A percentile compares a stretch with the other conserved stretches of the same genome.
Evolutionary conservation across 2,113 vertebrate genomes (phyloP).

Genomic region (Carollia perspicillata): DNA sequence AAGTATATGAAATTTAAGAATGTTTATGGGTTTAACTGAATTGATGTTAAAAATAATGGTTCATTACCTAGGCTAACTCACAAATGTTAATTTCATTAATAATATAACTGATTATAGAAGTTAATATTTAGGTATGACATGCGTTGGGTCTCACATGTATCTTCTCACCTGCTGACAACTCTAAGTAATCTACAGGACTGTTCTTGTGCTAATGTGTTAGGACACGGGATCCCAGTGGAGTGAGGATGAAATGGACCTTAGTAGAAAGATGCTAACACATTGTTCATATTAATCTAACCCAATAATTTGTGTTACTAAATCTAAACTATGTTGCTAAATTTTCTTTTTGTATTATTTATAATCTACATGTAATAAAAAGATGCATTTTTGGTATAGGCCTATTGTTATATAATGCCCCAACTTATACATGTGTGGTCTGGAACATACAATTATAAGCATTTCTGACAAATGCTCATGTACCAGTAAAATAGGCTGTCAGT

Average conservation of each 20-base stretch:
- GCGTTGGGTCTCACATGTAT: background rate
- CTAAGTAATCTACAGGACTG: background rate
- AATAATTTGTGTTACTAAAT: slow-evolving; percentile 5
- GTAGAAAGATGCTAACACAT: background rate
- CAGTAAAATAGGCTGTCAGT: background rate
- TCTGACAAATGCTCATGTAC: slow-evolving; percentile 33
- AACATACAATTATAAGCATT: background rate
- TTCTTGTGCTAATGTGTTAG: background rate
- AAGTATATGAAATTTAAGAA: background rate
- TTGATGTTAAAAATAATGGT: background rate
- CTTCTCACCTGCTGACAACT: background rate
- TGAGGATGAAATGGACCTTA: background rate
- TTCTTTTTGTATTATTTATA: background rate
- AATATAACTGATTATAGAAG: background rate
- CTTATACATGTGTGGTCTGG: background rate
- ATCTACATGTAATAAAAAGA: background rate
- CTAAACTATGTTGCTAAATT: background rate
- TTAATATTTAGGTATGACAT: background rate
- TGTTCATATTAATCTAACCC: background rate
- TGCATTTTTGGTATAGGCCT: background rate
- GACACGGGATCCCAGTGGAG: background rate
- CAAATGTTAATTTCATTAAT: background rate
- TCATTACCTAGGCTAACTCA: background rate
- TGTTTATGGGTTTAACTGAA: background rate
- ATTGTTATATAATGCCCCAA: background rate